These are phyloP conservation scores for Crossoptilon crossoptilon DNA, from an alignment of 2,797 vertebrate genomes.

Conservation along the genomic window DNA sequence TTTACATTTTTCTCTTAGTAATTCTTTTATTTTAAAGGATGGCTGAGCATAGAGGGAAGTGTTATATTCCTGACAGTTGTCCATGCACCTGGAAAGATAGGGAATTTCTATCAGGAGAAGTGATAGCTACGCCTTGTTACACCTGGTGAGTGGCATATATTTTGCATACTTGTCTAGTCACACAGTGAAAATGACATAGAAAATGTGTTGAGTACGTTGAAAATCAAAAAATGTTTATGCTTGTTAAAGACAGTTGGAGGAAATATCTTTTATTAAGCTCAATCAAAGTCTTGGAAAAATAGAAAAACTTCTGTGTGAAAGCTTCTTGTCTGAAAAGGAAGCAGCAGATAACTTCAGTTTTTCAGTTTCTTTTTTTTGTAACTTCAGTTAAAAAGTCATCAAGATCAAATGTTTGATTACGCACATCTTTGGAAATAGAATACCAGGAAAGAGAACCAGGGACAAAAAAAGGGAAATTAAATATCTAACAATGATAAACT, in stretches of 20 bases:
- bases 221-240: neutral
- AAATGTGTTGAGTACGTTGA: neutral
- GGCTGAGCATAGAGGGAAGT: constrained; percentile 87
- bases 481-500: neutral
- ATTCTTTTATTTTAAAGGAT: constrained; percentile 74
- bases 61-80: constrained; percentile 96
- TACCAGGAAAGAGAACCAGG: neutral
- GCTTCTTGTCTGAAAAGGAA: neutral
- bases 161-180: neutral
- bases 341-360: neutral
- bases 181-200: neutral
- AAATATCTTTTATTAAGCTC: neutral
- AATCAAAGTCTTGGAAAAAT: neutral
- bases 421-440: neutral
- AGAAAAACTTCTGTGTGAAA: neutral
- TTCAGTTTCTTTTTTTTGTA: no score
- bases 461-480: neutral
- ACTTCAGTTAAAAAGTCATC: neutral
- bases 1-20: neutral
- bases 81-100: constrained; percentile 96
- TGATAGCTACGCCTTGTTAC: constrained; percentile 93
- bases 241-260: neutral
- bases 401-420: neutral
- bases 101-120: constrained; percentile 95
- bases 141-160: constrained; percentile 85